Evolutionary conservation across 1,140 invertebrate species (phyloP).

Genomic region (Drosophila kurseongensis): DNA sequence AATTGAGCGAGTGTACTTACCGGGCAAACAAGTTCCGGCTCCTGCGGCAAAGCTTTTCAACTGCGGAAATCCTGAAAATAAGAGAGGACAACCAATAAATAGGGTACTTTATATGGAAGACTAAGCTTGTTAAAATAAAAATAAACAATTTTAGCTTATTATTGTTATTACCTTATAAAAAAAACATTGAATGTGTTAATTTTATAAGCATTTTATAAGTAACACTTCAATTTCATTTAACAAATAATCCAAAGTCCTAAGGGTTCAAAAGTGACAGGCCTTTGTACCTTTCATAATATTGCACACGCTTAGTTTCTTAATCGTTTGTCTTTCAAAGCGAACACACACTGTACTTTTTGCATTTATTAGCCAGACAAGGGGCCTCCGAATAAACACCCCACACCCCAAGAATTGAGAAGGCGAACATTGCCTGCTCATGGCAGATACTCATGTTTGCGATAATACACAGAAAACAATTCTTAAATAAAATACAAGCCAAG

Average conservation of each 20-base stretch:
- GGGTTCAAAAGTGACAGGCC: too few relatives aligned
- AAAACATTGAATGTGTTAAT: too few relatives aligned
- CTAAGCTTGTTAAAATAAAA: too few relatives aligned
- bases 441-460: not conserved
- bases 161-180: too few relatives aligned
- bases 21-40: constrained; percentile 86
- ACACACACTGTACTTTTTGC: constrained; percentile 14
- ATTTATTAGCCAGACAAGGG: constrained; percentile 60
- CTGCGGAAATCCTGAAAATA: constrained; percentile 85
- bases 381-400: constrained; percentile 21
- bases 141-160: too few relatives aligned
- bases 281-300: too few relatives aligned
- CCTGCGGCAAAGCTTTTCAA: constrained; percentile 85
- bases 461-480: not conserved
- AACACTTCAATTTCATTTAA: too few relatives aligned
- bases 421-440: constrained; percentile 13
- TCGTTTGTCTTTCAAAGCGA: not conserved
- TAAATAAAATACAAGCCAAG: not conserved
- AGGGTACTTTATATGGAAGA: too few relatives aligned
- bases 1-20: constrained; percentile 73
- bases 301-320: too few relatives aligned
- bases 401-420: not conserved
- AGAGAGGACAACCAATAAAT: not conserved
- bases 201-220: too few relatives aligned
- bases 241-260: too few relatives aligned